These are phyloP conservation scores for Halichoerus grypus DNA, from an alignment of 2,113 vertebrate genomes.

Conservation along the genomic window DNA sequence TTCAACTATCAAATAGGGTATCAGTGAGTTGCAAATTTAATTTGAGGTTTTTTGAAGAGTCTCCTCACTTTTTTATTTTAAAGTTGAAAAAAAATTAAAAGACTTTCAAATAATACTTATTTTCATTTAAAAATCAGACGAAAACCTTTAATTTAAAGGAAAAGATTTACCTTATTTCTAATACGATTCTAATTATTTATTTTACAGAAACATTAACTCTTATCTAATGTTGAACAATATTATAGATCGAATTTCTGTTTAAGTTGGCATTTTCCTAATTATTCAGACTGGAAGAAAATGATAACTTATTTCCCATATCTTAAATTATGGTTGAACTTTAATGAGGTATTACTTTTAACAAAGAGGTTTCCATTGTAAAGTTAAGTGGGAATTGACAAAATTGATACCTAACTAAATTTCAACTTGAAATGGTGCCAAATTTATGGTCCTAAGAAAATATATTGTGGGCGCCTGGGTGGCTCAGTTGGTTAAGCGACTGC, in stretches of 20 bases:
- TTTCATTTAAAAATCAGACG: background rate
- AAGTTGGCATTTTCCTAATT: background rate
- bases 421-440: background rate
- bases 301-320: background rate
- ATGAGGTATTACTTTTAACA: background rate
- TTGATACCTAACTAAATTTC: background rate
- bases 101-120: background rate
- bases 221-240: background rate
- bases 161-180: background rate
- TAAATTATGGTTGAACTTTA: background rate
- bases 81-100: background rate
- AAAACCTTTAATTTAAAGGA: background rate
- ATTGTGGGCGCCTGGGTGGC: background rate
- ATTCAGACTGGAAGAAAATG: background rate
- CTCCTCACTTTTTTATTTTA: background rate
- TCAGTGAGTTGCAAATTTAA: background rate
- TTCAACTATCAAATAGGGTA: background rate
- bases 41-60: background rate
- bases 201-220: background rate
- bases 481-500: no score
- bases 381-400: background rate
- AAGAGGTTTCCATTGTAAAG: background rate
- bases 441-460: background rate
- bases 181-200: background rate
- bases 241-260: background rate